Percentiles rank a stretch among this genome's conserved stretches.
Evolutionary conservation across 2,797 vertebrate genomes (phyloP).

Genomic region (Chaunax sp.): DNA sequence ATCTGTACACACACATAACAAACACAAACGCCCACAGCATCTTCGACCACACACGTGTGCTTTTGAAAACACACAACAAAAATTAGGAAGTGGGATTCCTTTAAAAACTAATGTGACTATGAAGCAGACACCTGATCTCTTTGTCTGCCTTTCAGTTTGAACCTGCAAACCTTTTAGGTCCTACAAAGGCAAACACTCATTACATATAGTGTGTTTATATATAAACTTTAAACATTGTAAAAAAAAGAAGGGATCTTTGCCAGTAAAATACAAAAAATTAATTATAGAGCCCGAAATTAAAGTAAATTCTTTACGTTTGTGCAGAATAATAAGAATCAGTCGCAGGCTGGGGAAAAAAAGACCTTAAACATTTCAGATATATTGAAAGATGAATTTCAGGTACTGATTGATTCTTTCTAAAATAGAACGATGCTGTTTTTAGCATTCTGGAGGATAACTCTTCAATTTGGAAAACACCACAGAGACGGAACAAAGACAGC

Average conservation of each 20-base stretch:
- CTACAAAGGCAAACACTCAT: background rate
- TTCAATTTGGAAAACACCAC: constrained; percentile 72
- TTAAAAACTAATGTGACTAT: background rate
- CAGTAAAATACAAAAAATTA: too few species aligned
- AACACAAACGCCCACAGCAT: background rate
- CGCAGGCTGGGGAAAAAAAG: background rate
- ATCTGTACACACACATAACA: constrained; percentile 18
- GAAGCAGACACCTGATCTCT: constrained; percentile 27
- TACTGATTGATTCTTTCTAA: constrained; percentile 42
- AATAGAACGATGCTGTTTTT: constrained; percentile 44
- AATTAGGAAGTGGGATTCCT: constrained; percentile 26
- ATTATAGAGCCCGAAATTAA: background rate
- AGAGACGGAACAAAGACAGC: constrained; percentile 72
- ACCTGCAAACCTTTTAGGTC: background rate
- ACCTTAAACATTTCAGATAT: background rate
- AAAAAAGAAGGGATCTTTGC: too few species aligned
- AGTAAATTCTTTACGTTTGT: background rate
- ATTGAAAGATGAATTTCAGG: constrained; percentile 41
- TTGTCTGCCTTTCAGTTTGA: constrained; percentile 25
- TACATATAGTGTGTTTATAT: too few species aligned
- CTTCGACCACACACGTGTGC: background rate
- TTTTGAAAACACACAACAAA: constrained; percentile 35
- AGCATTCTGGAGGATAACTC: constrained; percentile 60
- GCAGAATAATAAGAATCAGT: background rate
- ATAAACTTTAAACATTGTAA: too few species aligned